phyloP scores from a whole-genome alignment of 2,797 vertebrate species.

The Lepus townsendii region DNA sequence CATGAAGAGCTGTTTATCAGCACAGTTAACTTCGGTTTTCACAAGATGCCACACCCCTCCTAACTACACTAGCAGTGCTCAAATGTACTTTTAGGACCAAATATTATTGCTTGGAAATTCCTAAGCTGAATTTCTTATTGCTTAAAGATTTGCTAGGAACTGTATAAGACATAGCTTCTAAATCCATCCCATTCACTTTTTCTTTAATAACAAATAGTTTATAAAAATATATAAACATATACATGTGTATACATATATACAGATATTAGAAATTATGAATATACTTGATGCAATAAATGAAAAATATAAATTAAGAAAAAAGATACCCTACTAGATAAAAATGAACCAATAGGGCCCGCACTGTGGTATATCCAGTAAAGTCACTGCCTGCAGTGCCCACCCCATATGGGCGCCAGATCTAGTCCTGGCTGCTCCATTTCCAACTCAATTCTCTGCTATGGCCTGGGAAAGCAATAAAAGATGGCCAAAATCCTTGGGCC shows the following conservation, averaged over 20 bases:
- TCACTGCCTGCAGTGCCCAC: too few species aligned
- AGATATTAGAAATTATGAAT: not conserved
- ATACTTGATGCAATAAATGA: not conserved
- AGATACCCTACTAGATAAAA: not conserved
- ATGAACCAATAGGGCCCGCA: too few species aligned
- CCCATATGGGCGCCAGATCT: too few species aligned
- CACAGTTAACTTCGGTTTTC: not conserved
- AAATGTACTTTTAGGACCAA: not conserved
- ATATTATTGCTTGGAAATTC: not conserved
- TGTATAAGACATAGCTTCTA: not conserved
- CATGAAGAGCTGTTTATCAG: slow-evolving; percentile 34
- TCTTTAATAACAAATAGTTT: not conserved
- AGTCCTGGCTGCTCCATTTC: too few species aligned
- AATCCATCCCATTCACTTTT: not conserved
- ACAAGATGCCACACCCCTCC: not conserved
- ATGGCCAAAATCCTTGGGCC: too few species aligned
- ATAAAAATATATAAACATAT: not conserved
- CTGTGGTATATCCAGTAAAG: too few species aligned
- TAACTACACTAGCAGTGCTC: not conserved
- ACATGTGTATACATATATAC: too few species aligned
- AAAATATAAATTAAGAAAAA: not conserved
- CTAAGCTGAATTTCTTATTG: not conserved
- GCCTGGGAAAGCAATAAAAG: too few species aligned
- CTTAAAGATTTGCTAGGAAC: not conserved
- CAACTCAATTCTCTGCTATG: too few species aligned